Evolutionary conservation across 2,797 vertebrate genomes (phyloP).

Genomic region (Molossus alvarezi): DNA sequence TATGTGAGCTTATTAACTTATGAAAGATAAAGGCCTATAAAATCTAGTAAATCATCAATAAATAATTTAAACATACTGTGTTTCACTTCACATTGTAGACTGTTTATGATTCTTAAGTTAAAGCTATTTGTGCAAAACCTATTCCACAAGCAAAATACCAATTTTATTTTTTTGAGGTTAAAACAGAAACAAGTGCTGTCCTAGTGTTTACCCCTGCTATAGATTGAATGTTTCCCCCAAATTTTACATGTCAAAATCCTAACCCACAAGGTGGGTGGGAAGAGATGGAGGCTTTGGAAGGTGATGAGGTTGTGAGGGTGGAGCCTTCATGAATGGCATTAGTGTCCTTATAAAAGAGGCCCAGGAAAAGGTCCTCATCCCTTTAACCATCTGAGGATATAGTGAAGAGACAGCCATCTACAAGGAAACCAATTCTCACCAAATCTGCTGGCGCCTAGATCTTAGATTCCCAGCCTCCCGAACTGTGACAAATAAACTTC

Average conservation of each 20-base stretch:
- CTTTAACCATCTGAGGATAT: neutral
- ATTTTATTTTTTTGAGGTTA: conserved; percentile 5
- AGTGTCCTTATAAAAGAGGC: neutral
- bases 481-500: conserved; percentile 47
- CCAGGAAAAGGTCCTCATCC: neutral
- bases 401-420: neutral
- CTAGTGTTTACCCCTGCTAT: neutral
- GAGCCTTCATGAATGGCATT: neutral
- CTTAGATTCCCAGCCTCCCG: neutral
- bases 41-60: conserved; percentile 25
- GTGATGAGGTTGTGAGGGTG: neutral
- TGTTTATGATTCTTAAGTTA: conserved; percentile 33
- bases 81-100: conserved; percentile 57
- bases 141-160: conserved; percentile 46
- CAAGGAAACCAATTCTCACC: neutral
- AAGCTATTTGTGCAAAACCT: conserved; percentile 20
- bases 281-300: neutral
- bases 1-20: conserved; percentile 62
- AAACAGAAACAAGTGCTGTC: conserved; percentile 7
- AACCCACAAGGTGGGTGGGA: neutral
- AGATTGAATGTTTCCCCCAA: neutral
- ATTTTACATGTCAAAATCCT: neutral
- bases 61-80: conserved; percentile 43
- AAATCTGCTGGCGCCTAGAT: neutral
- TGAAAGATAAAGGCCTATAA: conserved; percentile 37